Evolutionary conservation across 2,888 invertebrate genomes (phyloP).

Genomic region (Lingula anatina): DNA sequence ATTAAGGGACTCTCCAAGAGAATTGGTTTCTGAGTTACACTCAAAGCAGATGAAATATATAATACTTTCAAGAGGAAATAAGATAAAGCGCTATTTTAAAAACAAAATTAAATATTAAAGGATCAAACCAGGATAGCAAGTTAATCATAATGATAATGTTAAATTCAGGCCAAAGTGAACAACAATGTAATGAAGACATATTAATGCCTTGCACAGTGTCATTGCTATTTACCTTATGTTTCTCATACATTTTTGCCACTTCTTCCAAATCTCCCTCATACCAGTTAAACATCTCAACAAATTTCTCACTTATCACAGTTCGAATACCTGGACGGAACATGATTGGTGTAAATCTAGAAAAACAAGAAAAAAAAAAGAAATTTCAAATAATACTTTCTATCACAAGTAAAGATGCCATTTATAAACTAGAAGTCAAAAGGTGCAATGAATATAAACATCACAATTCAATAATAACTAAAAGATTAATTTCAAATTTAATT

Average conservation of each 20-base stretch:
- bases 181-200: no score
- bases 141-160: neutral
- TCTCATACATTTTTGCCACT: constrained; percentile 45
- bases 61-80: no score
- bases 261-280: constrained; percentile 47
- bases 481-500: no score
- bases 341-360: constrained; percentile 36
- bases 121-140: neutral
- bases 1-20: no score
- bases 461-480: no score
- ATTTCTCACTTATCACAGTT: constrained; percentile 44
- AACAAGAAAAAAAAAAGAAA: constrained; percentile 14
- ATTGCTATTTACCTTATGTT: constrained; percentile 43
- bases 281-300: constrained; percentile 48
- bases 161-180: neutral
- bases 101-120: neutral
- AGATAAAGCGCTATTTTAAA: neutral
- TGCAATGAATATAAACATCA: no score
- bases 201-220: neutral
- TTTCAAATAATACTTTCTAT: no score
- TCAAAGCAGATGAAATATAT: no score
- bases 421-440: no score
- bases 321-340: constrained; percentile 38
- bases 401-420: no score
- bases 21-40: no score